Evolutionary conservation across 1,140 invertebrate genomes (phyloP).

Genomic region (Brachionus plicatilis): DNA sequence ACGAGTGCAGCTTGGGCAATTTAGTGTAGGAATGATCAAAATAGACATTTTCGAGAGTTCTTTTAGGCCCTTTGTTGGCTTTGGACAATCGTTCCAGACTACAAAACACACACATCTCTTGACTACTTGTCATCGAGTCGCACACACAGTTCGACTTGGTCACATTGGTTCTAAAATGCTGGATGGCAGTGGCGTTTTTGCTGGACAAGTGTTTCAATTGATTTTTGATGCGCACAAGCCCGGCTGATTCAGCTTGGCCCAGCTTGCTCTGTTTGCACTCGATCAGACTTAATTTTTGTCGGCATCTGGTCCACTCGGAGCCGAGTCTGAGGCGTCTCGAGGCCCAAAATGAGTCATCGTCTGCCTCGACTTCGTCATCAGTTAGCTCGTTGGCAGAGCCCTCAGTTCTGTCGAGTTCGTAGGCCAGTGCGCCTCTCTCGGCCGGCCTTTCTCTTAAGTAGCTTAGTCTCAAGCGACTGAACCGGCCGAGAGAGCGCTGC

Average conservation of each 20-base stretch:
- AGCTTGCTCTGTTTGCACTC: too few species aligned
- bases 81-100: not conserved
- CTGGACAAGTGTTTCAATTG: not conserved
- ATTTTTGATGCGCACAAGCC: not conserved
- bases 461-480: not conserved
- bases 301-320: too few species aligned
- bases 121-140: not conserved
- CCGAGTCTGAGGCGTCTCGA: not conserved
- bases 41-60: not conserved
- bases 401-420: not conserved
- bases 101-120: not conserved
- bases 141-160: not conserved
- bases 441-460: not conserved
- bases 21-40: constrained; percentile 21
- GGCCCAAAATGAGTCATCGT: not conserved
- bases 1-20: not conserved
- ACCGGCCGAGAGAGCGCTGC: not conserved
- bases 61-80: not conserved
- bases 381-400: not conserved
- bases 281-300: too few species aligned
- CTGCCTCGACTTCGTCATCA: not conserved
- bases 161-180: not conserved
- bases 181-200: not conserved
- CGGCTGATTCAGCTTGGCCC: not conserved
- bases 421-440: too few species aligned